Conservation (phyloP, 2,888 invertebrate genomes). For the Trachelus stipa region DNA sequence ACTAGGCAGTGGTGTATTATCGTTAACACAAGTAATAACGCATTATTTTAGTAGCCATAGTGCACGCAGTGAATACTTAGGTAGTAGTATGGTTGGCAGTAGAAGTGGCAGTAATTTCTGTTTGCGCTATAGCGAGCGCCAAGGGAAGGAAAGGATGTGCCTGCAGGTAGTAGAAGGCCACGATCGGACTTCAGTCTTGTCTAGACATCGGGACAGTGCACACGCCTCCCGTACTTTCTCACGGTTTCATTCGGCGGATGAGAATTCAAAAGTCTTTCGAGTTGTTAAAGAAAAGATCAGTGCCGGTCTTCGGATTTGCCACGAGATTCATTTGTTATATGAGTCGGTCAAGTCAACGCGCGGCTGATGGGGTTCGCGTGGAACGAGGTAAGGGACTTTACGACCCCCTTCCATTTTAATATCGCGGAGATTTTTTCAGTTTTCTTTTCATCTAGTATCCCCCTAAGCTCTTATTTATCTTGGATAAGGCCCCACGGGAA, state of each 20-base stretch:
- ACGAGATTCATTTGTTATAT: slow-evolving; percentile 38
- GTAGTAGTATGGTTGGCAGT: not conserved
- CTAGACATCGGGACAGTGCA: slow-evolving; percentile 49
- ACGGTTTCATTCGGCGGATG: slow-evolving; percentile 16
- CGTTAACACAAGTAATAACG: not conserved
- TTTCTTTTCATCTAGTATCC: not conserved
- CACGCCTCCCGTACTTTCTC: slow-evolving; percentile 36
- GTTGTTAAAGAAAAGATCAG: not conserved
- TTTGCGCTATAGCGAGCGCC: slow-evolving; percentile 10
- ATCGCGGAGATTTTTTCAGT: not conserved
- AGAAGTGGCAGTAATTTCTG: not conserved
- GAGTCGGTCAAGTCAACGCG: slow-evolving; percentile 47
- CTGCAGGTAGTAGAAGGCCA: slow-evolving; percentile 42
- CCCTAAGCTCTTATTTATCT: not conserved
- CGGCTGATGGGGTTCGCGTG: slow-evolving; percentile 59
- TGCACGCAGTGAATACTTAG: not conserved
- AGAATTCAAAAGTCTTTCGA: not conserved
- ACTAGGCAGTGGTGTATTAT: not conserved
- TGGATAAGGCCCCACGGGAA: not conserved
- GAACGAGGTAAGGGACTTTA: slow-evolving; percentile 51
- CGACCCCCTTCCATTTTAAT: not conserved
- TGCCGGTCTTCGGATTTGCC: slow-evolving; percentile 1
- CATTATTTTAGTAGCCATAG: not conserved
- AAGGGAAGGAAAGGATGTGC: slow-evolving; percentile 39
- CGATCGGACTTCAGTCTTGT: slow-evolving; percentile 50